Conservation (phyloP, 2,113 vertebrate genomes). For the Sander vitreus region DNA sequence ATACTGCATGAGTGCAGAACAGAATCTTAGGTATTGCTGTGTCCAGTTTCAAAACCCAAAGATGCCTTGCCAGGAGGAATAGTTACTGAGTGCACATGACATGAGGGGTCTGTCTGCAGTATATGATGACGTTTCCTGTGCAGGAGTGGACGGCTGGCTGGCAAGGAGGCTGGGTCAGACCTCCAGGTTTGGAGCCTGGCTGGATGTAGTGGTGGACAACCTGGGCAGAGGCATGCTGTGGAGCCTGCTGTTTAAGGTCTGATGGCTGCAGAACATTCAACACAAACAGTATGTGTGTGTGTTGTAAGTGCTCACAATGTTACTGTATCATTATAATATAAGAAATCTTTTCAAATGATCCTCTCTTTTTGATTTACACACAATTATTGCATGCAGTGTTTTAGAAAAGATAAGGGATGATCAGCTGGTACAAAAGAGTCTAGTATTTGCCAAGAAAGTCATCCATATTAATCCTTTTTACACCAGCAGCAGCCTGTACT, state of each 20-base stretch:
- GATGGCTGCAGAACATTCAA: not conserved
- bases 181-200: constrained; percentile 81
- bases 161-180: constrained; percentile 75
- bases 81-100: not conserved
- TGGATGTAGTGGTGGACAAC: constrained; percentile 81
- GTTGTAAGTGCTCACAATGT: not conserved
- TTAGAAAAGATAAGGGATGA: too few relatives aligned
- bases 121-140: not conserved
- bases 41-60: not conserved
- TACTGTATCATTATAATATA: not conserved
- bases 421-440: not conserved
- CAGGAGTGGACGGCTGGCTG: constrained; percentile 80
- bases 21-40: not conserved
- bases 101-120: not conserved
- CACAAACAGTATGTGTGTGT: not conserved
- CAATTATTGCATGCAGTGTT: not conserved
- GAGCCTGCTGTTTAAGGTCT: constrained; percentile 74
- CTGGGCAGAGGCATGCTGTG: constrained; percentile 81
- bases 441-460: not conserved
- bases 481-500: not conserved
- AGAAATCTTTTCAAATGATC: not conserved
- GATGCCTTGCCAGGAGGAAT: not conserved
- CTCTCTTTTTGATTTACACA: not conserved
- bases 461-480: not conserved
- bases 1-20: not conserved